Conservation (phyloP, 2,113 vertebrate genomes). For the Chitala chitala region DNA sequence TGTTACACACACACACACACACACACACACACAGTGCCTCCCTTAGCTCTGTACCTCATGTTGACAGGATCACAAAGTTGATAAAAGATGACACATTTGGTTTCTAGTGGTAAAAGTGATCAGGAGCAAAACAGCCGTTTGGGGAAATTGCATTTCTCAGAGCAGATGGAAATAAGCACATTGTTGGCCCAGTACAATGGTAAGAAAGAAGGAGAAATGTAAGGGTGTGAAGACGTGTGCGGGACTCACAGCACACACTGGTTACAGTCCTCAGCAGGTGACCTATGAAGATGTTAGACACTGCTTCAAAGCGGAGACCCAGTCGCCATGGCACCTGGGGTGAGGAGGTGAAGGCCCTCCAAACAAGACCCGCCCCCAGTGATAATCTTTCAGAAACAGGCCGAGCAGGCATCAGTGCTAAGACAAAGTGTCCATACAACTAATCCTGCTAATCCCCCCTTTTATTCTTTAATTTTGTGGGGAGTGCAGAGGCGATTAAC, state of each 20-base stretch:
- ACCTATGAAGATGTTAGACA: not conserved
- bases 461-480: conserved; percentile 17
- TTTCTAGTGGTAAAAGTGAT: too few relatives aligned
- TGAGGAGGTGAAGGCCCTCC: not conserved
- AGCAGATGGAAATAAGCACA: conserved; percentile 8
- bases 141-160: not conserved
- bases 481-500: conserved; percentile 2
- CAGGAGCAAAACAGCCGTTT: not conserved
- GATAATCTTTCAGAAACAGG: conserved; percentile 7
- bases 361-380: not conserved
- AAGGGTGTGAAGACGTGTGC: not conserved
- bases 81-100: too few relatives aligned
- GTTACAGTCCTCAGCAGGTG: not conserved
- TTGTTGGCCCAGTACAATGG: conserved; percentile 9
- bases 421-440: not conserved
- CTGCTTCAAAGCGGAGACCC: too few relatives aligned
- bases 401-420: not conserved
- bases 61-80: too few relatives aligned
- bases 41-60: too few relatives aligned
- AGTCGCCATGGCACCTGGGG: too few relatives aligned
- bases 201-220: not conserved
- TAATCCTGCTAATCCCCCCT: conserved; percentile 20
- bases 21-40: too few relatives aligned
- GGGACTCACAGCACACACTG: not conserved
- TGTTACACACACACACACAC: too few relatives aligned